These are phyloP conservation scores for Glareola pratincola DNA, from an alignment of 2,113 vertebrate species.

Conservation along the genomic window DNA sequence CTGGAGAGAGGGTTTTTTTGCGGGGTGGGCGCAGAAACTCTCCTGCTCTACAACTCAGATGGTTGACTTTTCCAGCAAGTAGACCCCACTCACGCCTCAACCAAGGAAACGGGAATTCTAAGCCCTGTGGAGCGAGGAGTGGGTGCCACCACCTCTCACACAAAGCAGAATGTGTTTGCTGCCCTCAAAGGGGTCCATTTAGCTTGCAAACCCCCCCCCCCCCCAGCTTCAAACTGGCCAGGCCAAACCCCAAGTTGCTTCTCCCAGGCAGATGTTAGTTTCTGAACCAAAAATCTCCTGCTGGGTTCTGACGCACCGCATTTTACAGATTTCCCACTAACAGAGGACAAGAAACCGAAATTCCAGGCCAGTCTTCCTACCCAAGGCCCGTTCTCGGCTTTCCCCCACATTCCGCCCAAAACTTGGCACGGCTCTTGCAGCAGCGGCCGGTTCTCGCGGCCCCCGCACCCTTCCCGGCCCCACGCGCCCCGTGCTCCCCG, in stretches of 20 bases:
- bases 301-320: neutral
- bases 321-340: neutral
- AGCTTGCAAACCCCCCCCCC: neutral
- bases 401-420: neutral
- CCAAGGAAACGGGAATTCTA: neutral
- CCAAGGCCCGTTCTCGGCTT: neutral
- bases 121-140: neutral
- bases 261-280: neutral
- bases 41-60: conserved; percentile 35
- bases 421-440: neutral
- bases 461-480: neutral
- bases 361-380: neutral
- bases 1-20: neutral
- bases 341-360: neutral
- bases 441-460: neutral
- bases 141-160: neutral
- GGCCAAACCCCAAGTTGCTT: neutral
- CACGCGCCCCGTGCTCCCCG: neutral
- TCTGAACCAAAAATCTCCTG: neutral
- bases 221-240: neutral
- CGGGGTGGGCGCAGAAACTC: conserved; percentile 35
- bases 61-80: neutral
- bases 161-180: neutral
- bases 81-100: neutral
- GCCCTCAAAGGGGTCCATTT: neutral